Conservation (phyloP, 1,140 invertebrate species). For the Anastrepha obliqua region DNA sequence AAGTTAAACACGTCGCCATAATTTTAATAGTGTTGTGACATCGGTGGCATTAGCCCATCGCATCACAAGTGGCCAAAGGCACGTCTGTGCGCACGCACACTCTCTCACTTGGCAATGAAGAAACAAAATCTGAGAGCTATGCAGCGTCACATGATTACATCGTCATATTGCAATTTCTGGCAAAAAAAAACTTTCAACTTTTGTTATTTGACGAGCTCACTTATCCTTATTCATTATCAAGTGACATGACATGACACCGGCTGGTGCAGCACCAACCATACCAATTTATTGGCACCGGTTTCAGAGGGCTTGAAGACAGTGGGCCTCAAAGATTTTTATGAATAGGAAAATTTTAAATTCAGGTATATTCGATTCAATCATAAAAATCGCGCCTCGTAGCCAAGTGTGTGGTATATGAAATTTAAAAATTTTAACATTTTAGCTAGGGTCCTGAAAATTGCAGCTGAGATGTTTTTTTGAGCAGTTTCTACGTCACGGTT, state of each 20-base stretch:
- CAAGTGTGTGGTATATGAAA: too few relatives aligned
- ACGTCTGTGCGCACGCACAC: not conserved
- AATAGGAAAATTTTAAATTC: too few relatives aligned
- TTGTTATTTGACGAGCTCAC: conserved; percentile 39
- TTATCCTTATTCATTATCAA: conserved; percentile 38
- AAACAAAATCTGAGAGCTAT: not conserved
- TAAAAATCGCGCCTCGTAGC: too few relatives aligned
- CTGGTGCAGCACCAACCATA: conserved; percentile 14
- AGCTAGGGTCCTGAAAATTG: too few relatives aligned
- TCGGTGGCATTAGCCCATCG: conserved; percentile 32
- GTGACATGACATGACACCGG: conserved; percentile 48
- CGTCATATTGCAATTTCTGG: not conserved
- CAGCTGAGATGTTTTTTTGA: too few relatives aligned
- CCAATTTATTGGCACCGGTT: not conserved
- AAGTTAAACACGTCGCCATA: conserved; percentile 43
- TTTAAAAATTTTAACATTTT: too few relatives aligned
- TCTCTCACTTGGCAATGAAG: not conserved
- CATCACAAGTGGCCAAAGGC: not conserved
- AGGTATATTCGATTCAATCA: too few relatives aligned
- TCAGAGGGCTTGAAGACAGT: not conserved
- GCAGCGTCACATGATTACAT: not conserved
- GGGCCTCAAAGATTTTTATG: not conserved
- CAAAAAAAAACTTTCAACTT: conserved; percentile 5
- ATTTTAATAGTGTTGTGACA: conserved; percentile 43
- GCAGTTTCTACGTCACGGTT: too few relatives aligned